These are phyloP conservation scores for Lasioglossum morio DNA, from an alignment of 2,888 invertebrate species.

Conservation along the genomic window DNA sequence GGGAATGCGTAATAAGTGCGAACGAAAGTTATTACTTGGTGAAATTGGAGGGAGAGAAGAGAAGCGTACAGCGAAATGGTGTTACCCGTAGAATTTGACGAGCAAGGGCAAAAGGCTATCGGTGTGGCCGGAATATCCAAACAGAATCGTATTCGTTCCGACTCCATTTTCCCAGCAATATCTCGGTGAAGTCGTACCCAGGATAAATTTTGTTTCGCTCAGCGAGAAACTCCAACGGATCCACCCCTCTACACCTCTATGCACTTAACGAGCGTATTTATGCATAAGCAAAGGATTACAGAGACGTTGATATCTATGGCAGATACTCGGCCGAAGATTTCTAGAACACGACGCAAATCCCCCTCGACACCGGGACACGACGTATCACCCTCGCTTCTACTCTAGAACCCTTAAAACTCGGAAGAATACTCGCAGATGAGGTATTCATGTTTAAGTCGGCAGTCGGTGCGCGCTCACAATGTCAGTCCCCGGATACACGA, in stretches of 20 bases:
- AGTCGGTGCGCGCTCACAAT: neutral
- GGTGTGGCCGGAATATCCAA: neutral
- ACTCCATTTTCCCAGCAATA: neutral
- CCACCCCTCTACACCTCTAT: neutral
- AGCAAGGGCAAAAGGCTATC: neutral
- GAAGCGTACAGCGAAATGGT: neutral
- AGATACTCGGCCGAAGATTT: neutral
- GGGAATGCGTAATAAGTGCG: neutral
- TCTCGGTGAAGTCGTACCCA: neutral
- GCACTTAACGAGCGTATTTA: conserved; percentile 8
- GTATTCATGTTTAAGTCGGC: conserved; percentile 22
- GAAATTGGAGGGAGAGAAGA: neutral
- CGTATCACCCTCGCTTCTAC: neutral
- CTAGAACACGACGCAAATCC: neutral
- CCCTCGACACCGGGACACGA: neutral
- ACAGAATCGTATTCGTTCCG: neutral
- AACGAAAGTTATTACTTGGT: neutral
- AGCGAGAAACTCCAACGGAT: neutral
- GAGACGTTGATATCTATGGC: neutral
- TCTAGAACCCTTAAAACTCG: conserved; percentile 13
- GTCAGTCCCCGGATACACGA: neutral
- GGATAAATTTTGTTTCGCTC: neutral
- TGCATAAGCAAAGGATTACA: neutral
- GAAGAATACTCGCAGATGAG: conserved; percentile 28
- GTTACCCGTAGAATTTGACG: neutral